Base-by-base conservation (phyloP, 2,113 vertebrate genomes). In the Zosterops pallidus region DNA sequence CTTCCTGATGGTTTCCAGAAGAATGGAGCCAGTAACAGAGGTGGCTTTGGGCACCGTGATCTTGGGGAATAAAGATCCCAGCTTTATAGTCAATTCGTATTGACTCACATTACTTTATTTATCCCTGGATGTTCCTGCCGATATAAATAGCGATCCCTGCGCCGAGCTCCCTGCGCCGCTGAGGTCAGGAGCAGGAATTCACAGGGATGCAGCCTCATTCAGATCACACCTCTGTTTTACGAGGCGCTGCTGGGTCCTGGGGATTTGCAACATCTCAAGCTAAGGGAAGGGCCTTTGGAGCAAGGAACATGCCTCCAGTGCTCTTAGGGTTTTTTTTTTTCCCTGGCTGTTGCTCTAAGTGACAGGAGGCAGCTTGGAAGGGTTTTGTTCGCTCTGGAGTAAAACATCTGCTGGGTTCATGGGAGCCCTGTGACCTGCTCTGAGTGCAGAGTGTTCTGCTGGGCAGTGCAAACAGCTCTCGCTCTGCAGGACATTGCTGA, bases 371-470 rank as follows among this genome's bases (percentile, higher is more conserved):
- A 31, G 91, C 70, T 64, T 70, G 89, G 89, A 81, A 91, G 41
- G 77, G 84, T 71, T 92, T 86, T 0, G 1, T 57, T 81, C 0
- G 0, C 69, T 89, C 15, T 1, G 1, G 81, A 91, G 72, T 56
- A 49, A 89, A 96, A 95, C 89, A 95, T 95, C 96, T 94, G 95
- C 77, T 68, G 95, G 86, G 93, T 89, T 95, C 96, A 26, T 87
- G 96, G 82, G 94, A 95, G 86, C 74, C 78, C 71, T 4, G 77
- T 91, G 94, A 96, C 94, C 92, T 56, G 83, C 92, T 41, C 50
- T 1, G 7, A 84, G 74, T 7, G 53, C 85, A 31, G 20, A 59
- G 79, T 2, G 69, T 39, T 84, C 69, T 29, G 71, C 72, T 17
- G 70, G 24, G 71, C 67, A 5, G 33, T 0, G 35, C 90, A 49